A percentile compares a stretch with the other conserved stretches of the same genome.
Conservation (phyloP, 2,888 invertebrate species). For the Venusia cambrica region DNA sequence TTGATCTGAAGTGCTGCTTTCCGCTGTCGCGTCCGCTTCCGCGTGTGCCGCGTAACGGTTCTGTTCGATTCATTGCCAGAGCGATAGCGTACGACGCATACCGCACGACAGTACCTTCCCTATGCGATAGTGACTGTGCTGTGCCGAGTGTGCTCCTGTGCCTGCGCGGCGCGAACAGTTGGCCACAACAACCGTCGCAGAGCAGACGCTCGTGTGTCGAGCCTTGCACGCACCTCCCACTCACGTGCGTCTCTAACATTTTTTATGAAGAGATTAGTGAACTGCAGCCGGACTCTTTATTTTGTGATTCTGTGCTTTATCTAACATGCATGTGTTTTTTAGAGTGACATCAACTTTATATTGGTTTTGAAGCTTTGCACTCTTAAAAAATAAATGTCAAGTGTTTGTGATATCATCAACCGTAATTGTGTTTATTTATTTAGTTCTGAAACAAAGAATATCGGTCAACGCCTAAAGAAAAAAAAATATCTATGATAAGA, state of each 20-base stretch:
- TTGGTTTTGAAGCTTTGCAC: slow-evolving; percentile 33
- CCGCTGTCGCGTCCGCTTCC: slow-evolving; percentile 31
- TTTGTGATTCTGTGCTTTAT: slow-evolving; percentile 7
- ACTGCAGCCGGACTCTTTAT: background rate
- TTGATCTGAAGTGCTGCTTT: slow-evolving; percentile 6
- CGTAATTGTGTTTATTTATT: slow-evolving; percentile 21
- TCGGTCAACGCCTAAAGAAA: slow-evolving; percentile 54
- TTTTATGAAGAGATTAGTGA: slow-evolving; percentile 13
- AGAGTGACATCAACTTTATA: slow-evolving; percentile 21
- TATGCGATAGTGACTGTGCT: slow-evolving; percentile 32
- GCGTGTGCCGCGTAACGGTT: slow-evolving; percentile 39
- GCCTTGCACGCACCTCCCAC: slow-evolving; percentile 46
- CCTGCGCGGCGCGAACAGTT: slow-evolving; percentile 33
- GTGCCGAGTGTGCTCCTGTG: too few relatives aligned
- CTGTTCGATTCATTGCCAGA: slow-evolving; percentile 57
- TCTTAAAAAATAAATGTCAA: slow-evolving; percentile 7
- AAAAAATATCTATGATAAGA: slow-evolving; percentile 69
- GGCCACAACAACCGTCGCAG: slow-evolving; percentile 37
- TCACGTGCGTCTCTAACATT: slow-evolving; percentile 16
- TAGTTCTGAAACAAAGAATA: slow-evolving; percentile 47
- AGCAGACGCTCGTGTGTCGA: slow-evolving; percentile 50
- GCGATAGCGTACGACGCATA: slow-evolving; percentile 45
- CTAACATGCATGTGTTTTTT: slow-evolving; percentile 5
- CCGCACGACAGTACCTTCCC: slow-evolving; percentile 8
- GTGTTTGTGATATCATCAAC: slow-evolving; percentile 5